Percentiles rank a stretch among this genome's conserved stretches.
Conservation (phyloP, 2,113 vertebrate genomes). For the Piprites chloris region DNA sequence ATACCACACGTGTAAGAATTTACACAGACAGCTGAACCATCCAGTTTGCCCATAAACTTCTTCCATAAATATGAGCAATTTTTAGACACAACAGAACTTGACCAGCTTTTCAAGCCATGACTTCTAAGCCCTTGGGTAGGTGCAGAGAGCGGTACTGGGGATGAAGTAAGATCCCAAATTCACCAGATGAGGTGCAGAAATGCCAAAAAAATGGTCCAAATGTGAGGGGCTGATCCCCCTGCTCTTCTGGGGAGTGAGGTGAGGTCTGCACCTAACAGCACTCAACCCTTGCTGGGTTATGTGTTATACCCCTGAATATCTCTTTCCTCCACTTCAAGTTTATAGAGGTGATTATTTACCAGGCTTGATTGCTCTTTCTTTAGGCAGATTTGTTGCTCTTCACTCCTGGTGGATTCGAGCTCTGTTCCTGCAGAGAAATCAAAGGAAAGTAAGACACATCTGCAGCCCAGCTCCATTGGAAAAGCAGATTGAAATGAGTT, state of each 20-base stretch:
- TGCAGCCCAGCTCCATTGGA: not conserved
- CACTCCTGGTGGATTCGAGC: not conserved
- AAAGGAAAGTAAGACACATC: not conserved
- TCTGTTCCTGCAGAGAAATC: not conserved
- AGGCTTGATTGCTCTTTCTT: not conserved
- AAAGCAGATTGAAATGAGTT: not conserved
- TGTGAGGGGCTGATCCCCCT: not conserved
- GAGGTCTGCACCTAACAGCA: not conserved
- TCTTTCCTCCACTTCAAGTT: not conserved
- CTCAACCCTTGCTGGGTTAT: not conserved
- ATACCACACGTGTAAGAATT: not conserved
- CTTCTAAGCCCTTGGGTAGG: not conserved
- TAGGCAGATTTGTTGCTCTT: not conserved
- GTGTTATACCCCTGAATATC: accelerated
- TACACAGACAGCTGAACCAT: not conserved
- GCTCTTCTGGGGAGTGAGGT: not conserved
- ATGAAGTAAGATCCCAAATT: not conserved
- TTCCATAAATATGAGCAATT: not conserved
- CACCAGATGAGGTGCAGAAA: not conserved
- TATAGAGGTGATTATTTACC: not conserved
- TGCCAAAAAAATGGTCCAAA: not conserved
- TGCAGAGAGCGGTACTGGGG: no score
- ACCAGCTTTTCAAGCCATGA: not conserved
- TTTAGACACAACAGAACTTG: not conserved
- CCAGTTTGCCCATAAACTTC: not conserved